Conservation (phyloP, 2,888 invertebrate genomes). For the Therioaphis trifolii region DNA sequence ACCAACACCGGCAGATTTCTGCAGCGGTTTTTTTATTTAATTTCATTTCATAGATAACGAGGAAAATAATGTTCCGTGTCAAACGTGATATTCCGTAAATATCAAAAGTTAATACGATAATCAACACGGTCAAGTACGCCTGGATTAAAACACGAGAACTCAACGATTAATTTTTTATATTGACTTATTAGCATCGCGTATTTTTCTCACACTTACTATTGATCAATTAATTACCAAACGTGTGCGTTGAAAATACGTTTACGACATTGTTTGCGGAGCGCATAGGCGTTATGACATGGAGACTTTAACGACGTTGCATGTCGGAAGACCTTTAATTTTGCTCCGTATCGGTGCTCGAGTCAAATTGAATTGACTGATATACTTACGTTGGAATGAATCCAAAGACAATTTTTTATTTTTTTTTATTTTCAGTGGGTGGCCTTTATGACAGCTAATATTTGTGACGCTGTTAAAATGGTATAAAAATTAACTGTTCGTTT, state of each 20-base stretch:
- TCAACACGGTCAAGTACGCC: slow-evolving; percentile 2
- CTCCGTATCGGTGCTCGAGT: not conserved
- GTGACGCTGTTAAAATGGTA: not conserved
- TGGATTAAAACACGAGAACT: not conserved
- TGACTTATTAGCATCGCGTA: not conserved
- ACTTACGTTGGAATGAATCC: not conserved
- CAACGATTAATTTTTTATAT: not conserved
- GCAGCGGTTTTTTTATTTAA: not conserved
- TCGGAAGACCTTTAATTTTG: not conserved
- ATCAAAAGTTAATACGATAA: not conserved
- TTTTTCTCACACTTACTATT: not conserved
- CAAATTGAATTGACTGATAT: not conserved
- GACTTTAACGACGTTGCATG: slow-evolving; percentile 29
- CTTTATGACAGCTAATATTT: not conserved
- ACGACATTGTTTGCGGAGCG: not conserved
- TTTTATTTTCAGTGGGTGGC: not conserved
- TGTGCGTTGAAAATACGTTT: not conserved
- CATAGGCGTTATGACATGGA: not conserved
- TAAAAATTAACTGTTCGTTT: slow-evolving; percentile 8
- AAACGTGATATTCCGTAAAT: not conserved
- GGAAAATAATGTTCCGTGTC: not conserved
- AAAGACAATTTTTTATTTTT: not conserved
- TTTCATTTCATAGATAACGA: not conserved
- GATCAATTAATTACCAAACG: not conserved
- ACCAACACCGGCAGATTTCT: too few species aligned